phyloP scores from a whole-genome alignment of 2,888 invertebrate species.

The Sclerodermus sp. region DNA sequence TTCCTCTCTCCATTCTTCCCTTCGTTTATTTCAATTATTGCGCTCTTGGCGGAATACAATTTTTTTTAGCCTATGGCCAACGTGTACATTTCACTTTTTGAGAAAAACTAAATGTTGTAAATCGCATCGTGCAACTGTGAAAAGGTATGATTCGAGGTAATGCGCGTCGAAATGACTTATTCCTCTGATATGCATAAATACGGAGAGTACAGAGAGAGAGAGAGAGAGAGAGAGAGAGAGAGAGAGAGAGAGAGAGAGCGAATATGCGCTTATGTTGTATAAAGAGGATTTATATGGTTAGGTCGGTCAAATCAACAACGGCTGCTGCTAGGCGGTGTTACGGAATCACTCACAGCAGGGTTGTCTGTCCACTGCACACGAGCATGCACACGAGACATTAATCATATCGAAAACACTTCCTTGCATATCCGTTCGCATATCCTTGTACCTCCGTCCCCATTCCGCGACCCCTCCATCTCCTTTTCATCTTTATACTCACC shows the following conservation, averaged over 20 bases:
- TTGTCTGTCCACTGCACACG: conserved; percentile 41
- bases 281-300: conserved; percentile 13
- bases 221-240: conserved; percentile 1
- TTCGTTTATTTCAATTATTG: too few relatives aligned
- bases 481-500: too few relatives aligned
- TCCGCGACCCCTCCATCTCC: too few relatives aligned
- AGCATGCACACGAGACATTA: conserved; percentile 40
- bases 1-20: too few relatives aligned
- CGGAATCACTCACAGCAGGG: conserved; percentile 46
- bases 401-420: conserved; percentile 40
- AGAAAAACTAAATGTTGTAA: too few relatives aligned
- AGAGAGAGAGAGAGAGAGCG: conserved; percentile 7
- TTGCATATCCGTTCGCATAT: too few relatives aligned
- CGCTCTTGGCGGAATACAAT: too few relatives aligned
- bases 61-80: too few relatives aligned
- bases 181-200: too few relatives aligned
- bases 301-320: conserved; percentile 5
- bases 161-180: conserved; percentile 34
- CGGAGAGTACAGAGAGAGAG: too few relatives aligned
- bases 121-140: conserved; percentile 7
- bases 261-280: conserved; percentile 12
- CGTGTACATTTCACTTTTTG: too few relatives aligned
- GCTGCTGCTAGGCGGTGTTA: neutral
- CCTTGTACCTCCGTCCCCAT: too few relatives aligned
- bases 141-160: conserved; percentile 29